These are phyloP conservation scores for Galerucella calmariensis DNA, from an alignment of 2,888 invertebrate genomes.

Conservation along the genomic window DNA sequence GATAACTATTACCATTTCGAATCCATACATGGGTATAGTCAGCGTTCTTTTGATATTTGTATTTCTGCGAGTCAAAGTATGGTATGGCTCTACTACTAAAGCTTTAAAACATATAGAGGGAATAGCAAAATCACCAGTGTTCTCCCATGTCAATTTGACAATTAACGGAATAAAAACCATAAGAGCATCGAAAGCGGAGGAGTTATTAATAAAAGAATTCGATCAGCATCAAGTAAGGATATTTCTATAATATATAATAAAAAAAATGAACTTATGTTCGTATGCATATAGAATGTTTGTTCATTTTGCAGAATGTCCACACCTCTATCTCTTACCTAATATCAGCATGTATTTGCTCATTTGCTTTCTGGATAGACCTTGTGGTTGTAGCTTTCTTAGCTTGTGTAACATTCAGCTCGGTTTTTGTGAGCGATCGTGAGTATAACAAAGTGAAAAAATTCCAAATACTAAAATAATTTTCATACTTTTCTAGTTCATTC, in stretches of 20 bases:
- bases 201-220: conserved; percentile 47
- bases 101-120: conserved; percentile 75
- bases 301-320: conserved; percentile 65
- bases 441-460: conserved; percentile 28
- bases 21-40: conserved; percentile 73
- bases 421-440: conserved; percentile 52
- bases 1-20: conserved; percentile 76
- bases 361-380: conserved; percentile 74
- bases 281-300: no score
- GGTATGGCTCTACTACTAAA: conserved; percentile 77
- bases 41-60: conserved; percentile 71
- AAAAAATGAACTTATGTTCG: no score
- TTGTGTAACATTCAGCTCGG: conserved; percentile 72
- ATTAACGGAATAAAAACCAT: conserved; percentile 50
- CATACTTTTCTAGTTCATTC: conserved; percentile 15
- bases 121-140: conserved; percentile 55
- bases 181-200: conserved; percentile 46
- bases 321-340: conserved; percentile 74
- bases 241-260: conserved; percentile 1
- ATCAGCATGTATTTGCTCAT: conserved; percentile 70
- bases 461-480: neutral
- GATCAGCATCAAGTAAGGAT: conserved; percentile 50
- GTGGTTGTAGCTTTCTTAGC: conserved; percentile 72
- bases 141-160: conserved; percentile 49
- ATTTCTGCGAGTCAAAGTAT: conserved; percentile 72